phyloP scores from a whole-genome alignment of 2,888 invertebrate species.

The Endotricha flammealis region DNA sequence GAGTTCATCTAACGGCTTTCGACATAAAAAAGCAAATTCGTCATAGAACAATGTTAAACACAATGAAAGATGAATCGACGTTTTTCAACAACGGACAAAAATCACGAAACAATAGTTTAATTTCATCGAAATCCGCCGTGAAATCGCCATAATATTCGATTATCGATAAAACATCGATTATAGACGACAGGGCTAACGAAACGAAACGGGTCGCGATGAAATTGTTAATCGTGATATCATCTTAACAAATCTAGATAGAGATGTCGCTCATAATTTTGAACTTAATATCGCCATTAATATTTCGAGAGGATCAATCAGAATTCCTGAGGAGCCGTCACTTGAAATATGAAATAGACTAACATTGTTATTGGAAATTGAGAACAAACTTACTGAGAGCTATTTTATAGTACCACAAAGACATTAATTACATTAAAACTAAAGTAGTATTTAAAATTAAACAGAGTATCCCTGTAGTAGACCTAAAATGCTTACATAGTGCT shows the following conservation, averaged over 20 bases:
- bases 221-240: background rate
- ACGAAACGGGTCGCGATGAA: slow-evolving; percentile 40
- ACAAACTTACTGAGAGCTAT: too few species aligned
- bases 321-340: too few species aligned
- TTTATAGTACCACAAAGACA: too few species aligned
- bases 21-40: background rate
- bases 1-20: background rate
- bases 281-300: background rate
- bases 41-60: background rate
- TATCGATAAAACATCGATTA: slow-evolving; percentile 47
- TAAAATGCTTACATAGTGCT: too few species aligned
- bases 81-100: slow-evolving; percentile 18
- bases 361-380: too few species aligned
- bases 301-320: background rate
- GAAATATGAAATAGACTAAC: too few species aligned
- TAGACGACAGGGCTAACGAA: slow-evolving; percentile 52
- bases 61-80: slow-evolving; percentile 24
- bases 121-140: slow-evolving; percentile 55
- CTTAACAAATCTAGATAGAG: background rate
- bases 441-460: too few species aligned
- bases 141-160: slow-evolving; percentile 55
- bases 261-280: background rate
- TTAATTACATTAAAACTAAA: too few species aligned
- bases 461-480: too few species aligned
- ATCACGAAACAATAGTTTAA: slow-evolving; percentile 47